Percentiles rank a stretch among this genome's conserved stretches.
phyloP scores from a whole-genome alignment of 2,113 vertebrate genomes.

The Laticauda laticaudata region DNA sequence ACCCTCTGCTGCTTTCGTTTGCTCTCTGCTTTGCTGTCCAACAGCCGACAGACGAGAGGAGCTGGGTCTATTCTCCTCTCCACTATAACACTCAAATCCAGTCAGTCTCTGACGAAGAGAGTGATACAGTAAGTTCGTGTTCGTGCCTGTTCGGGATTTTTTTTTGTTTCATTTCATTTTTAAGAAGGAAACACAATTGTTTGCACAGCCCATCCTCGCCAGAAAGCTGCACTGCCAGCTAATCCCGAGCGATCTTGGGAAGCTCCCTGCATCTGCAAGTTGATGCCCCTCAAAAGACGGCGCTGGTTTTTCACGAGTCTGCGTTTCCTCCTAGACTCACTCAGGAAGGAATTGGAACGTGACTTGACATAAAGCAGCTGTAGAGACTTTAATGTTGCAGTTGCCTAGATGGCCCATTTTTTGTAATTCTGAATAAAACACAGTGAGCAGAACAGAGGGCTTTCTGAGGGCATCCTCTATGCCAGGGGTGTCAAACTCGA shows the following conservation, averaged over 20 bases:
- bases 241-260: neutral
- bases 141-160: constrained; percentile 2
- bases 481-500: no score
- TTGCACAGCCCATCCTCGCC: neutral
- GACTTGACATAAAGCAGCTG: neutral
- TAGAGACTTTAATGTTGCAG: neutral
- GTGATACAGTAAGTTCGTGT: constrained; percentile 91
- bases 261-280: neutral
- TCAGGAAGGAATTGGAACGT: neutral
- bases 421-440: neutral
- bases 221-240: neutral
- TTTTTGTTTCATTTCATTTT: neutral
- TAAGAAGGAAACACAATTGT: neutral
- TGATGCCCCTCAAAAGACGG: neutral
- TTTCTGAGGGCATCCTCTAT: neutral
- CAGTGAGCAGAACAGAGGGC: neutral
- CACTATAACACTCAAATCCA: constrained; percentile 91
- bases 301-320: neutral
- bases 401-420: neutral
- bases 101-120: constrained; percentile 90
- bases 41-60: constrained; percentile 95
- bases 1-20: constrained; percentile 70
- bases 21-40: constrained; percentile 77
- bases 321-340: neutral
- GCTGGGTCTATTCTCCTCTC: constrained; percentile 99